Conservation (phyloP, 2,113 vertebrate genomes). For the Porphyrio hochstetteri region DNA sequence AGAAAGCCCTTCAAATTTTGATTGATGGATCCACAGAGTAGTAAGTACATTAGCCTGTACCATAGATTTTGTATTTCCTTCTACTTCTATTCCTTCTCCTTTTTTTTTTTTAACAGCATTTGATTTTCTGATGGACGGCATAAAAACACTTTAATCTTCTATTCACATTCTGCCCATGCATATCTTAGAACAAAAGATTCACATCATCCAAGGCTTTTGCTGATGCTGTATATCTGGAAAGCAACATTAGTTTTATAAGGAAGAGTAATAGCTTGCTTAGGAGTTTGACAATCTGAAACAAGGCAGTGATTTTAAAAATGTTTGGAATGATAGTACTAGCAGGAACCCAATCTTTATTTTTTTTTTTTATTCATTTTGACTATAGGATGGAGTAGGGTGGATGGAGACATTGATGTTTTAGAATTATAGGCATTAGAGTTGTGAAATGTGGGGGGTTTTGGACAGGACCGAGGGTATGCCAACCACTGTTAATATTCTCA, state of each 20-base stretch:
- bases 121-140: background rate
- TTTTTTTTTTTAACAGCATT: background rate
- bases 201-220: conserved; percentile 25
- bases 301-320: conserved; percentile 13
- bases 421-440: background rate
- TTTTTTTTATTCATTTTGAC: background rate
- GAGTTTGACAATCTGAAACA: conserved; percentile 34
- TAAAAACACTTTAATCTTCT: background rate
- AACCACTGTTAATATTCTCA: background rate
- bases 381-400: background rate
- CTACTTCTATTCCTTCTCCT: background rate
- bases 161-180: background rate
- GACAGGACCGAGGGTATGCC: background rate
- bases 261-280: conserved; percentile 51
- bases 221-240: conserved; percentile 33
- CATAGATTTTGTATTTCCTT: background rate
- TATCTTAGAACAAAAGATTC: conserved; percentile 37
- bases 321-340: background rate
- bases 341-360: background rate
- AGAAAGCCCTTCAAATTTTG: background rate
- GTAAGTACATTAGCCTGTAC: background rate
- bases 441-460: background rate
- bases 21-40: background rate
- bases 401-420: background rate
- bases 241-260: conserved; percentile 10